phyloP scores from a whole-genome alignment of 2,113 vertebrate species.

The Neodon shergylaensis region DNA sequence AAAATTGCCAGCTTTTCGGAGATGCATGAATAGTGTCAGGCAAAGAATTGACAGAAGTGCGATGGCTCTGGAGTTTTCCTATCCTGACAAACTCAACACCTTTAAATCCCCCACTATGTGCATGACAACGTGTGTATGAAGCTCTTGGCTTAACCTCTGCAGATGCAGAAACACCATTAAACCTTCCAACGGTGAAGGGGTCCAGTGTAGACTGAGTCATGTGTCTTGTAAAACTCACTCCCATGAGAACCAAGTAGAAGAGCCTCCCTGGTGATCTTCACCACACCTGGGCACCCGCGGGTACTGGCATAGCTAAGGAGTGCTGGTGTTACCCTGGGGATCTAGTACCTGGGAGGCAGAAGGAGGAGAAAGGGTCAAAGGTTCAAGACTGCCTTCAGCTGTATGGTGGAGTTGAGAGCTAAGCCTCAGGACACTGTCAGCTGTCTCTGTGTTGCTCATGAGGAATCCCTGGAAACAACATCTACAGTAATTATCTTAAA shows the following conservation, averaged over 20 bases:
- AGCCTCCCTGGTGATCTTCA: neutral
- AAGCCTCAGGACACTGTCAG: neutral
- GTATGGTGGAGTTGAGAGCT: neutral
- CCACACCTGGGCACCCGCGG: neutral
- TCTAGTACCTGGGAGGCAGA: neutral
- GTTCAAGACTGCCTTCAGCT: neutral
- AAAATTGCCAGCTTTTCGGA: conserved; percentile 78
- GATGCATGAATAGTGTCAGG: conserved; percentile 64
- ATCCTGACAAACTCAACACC: conserved; percentile 70
- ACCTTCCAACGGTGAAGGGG: conserved; percentile 62
- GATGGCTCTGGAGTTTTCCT: conserved; percentile 60
- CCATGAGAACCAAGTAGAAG: neutral
- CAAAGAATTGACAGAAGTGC: conserved; percentile 72
- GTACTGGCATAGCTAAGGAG: neutral
- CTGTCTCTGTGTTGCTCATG: conserved; percentile 3
- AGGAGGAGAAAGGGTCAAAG: neutral
- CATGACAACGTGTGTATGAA: conserved; percentile 70
- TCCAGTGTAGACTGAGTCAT: conserved; percentile 47
- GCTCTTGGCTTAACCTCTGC: conserved; percentile 71
- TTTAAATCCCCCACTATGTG: conserved; percentile 69
- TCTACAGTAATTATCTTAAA: neutral
- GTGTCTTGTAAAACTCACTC: conserved; percentile 57
- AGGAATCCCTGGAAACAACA: conserved; percentile 22
- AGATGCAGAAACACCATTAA: conserved; percentile 67
- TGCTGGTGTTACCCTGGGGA: neutral